Percentiles rank a stretch among this genome's conserved stretches.
Conservation (phyloP, 30 jellyfish, hydroid and myxozoan genomes). For the Mastigias papua region DNA sequence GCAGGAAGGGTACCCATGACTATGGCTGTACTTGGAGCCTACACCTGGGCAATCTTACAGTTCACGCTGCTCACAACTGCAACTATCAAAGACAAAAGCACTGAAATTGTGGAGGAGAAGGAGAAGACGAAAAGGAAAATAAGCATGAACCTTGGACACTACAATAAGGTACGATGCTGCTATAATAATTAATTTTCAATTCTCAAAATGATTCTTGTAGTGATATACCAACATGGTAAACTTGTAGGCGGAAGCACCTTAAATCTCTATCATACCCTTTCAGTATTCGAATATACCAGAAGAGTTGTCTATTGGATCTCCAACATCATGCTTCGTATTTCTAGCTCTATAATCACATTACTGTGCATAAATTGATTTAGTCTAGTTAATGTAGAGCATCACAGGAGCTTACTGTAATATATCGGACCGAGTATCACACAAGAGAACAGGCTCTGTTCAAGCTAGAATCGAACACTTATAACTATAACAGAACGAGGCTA, state of each 20-base stretch:
- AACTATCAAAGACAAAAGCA: conserved; percentile 64
- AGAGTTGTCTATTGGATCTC: no score
- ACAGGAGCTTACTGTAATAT: conserved; percentile 24
- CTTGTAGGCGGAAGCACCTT: no score
- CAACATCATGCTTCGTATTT: no score
- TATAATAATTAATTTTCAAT: no score
- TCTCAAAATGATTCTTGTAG: no score
- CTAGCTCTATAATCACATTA: no score
- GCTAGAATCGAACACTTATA: background rate
- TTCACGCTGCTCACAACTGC: conserved; percentile 90
- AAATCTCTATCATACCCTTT: no score
- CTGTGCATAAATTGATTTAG: no score
- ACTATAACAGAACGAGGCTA: conserved; percentile 33
- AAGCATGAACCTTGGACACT: conserved; percentile 52
- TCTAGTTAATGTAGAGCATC: no score
- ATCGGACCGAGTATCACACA: conserved; percentile 3
- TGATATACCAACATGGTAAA: no score
- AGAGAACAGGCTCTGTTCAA: background rate
- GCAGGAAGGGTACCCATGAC: conserved; percentile 58
- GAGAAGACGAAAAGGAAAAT: conserved; percentile 42
- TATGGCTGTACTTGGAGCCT: conserved; percentile 79
- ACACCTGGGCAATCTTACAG: conserved; percentile 87
- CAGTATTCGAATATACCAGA: no score
- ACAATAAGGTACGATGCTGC: conserved; percentile 50
- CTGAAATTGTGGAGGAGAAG: conserved; percentile 53